Conservation (phyloP, 2,888 invertebrate genomes). For the Hemaris fuciformis region DNA sequence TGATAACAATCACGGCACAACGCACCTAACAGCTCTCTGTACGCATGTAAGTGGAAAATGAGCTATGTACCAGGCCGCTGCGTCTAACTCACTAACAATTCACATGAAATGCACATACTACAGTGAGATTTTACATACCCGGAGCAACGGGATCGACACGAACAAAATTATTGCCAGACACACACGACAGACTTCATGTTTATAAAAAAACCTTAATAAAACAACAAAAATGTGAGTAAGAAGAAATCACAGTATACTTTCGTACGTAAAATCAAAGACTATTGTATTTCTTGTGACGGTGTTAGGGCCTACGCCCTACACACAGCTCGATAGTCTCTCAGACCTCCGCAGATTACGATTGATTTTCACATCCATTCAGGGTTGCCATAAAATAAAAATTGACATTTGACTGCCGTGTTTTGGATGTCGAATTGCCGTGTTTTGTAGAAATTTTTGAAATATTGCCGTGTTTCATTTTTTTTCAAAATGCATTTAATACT, state of each 20-base stretch:
- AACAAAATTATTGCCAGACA: neutral
- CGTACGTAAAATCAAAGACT: conserved; percentile 1
- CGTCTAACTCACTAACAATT: conserved; percentile 18
- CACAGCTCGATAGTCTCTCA: neutral
- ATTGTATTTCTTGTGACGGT: neutral
- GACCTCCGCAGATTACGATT: neutral
- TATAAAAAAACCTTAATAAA: neutral
- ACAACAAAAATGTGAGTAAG: neutral
- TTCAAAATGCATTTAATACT: too few relatives aligned
- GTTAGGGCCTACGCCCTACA: neutral
- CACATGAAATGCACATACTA: neutral
- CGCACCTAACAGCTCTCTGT: neutral
- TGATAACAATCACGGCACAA: conserved; percentile 3
- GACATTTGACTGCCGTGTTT: too few relatives aligned
- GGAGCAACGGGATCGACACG: neutral
- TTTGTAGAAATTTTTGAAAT: too few relatives aligned
- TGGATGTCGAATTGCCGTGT: too few relatives aligned
- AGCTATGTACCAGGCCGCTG: conserved; percentile 16
- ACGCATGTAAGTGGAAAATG: conserved; percentile 11
- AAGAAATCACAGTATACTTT: neutral
- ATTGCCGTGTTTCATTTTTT: too few relatives aligned
- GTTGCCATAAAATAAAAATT: too few relatives aligned
- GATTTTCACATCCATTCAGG: too few relatives aligned
- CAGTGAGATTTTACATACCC: neutral
- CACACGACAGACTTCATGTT: neutral